Evolutionary conservation across 2,888 invertebrate genomes (phyloP).

Genomic region (Leptothorax acervorum): DNA sequence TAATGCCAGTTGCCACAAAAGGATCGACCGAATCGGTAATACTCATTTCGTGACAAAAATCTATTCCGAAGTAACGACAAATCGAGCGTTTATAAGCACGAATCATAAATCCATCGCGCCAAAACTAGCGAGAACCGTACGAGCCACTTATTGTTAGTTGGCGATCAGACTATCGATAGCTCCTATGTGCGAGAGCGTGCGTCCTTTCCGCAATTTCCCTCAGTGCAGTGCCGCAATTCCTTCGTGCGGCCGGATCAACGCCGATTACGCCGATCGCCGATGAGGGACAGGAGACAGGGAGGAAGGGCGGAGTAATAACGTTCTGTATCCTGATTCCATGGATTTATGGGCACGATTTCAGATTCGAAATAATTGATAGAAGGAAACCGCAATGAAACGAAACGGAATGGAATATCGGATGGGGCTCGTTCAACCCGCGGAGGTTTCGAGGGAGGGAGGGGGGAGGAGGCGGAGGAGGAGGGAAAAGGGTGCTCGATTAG

Average conservation of each 20-base stretch:
- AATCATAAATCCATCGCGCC: slow-evolving; percentile 16
- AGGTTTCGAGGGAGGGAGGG: not conserved
- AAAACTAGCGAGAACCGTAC: slow-evolving; percentile 4
- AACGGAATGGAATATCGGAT: slow-evolving; percentile 71
- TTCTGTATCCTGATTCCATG: slow-evolving; percentile 70
- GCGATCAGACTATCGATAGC: slow-evolving; percentile 34
- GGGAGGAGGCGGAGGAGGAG: slow-evolving; percentile 31
- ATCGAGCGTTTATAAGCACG: slow-evolving; percentile 4
- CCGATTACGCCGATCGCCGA: slow-evolving; percentile 57
- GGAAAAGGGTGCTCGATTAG: slow-evolving; percentile 67
- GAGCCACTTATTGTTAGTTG: slow-evolving; percentile 20
- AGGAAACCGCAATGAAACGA: slow-evolving; percentile 75
- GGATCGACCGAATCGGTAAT: slow-evolving; percentile 1
- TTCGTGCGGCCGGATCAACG: slow-evolving; percentile 48
- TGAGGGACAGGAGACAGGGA: slow-evolving; percentile 57
- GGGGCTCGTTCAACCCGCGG: slow-evolving; percentile 43
- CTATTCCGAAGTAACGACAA: slow-evolving; percentile 30
- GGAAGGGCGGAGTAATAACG: slow-evolving; percentile 67
- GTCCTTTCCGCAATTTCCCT: slow-evolving; percentile 56
- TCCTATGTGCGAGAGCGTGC: slow-evolving; percentile 42
- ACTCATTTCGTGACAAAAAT: slow-evolving; percentile 20
- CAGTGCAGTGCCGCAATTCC: slow-evolving; percentile 55
- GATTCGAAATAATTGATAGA: slow-evolving; percentile 80
- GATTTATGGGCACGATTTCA: slow-evolving; percentile 73
- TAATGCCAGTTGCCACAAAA: not conserved